Evolutionary conservation across 2,113 vertebrate genomes (phyloP), one percentile per base, ranked within the genome.

Genomic region (Asarcornis scutulata): DNA sequence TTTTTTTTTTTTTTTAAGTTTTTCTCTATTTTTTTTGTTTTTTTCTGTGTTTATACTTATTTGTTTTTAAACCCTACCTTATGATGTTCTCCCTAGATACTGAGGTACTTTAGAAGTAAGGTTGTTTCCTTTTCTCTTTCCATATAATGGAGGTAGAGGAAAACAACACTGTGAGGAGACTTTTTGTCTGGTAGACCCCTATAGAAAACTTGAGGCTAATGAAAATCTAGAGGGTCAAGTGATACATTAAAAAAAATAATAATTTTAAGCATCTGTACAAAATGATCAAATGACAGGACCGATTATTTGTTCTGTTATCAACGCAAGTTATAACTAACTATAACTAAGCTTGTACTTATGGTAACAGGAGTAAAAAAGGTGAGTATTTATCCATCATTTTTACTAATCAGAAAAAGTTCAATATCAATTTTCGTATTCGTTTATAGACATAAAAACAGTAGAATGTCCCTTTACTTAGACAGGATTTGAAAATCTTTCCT

Each of bases 391-490:
- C 25, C 46, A 46, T 55, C 25, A 34, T 83, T 91, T 81, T 71
- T 89, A 86, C 40, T 80, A 55, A 77, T 21, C 52, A 83, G 62
- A 68, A 93, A 80, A 89, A 55, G 10, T 29, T 97, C 69, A 86
- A 18, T 36, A 75, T 11, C 5, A 52, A 27, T 68, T 86, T 67
- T 62, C 26, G n/a, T 78, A 62, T 79, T 66, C 8, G 50, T 4
- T 86, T 82, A 58, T 4, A 27, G 13, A 8, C 13, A 40, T 21
- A 2, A 53, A 77, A 81, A 72, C 18, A 16, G 1, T 78, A 50
- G 9, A 63, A 36, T 14, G 5, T 55, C 55, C 13, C 13, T 88
- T 94, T 76, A 13, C 11, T 75, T 95, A 25, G 26, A 20, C 1
- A 1, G 8, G 7, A 6, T 71, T 86, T 92, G 89, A 91, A 66